Evolutionary conservation across 2,888 invertebrate genomes (phyloP).

Genomic region (Erpobdella octoculata): DNA sequence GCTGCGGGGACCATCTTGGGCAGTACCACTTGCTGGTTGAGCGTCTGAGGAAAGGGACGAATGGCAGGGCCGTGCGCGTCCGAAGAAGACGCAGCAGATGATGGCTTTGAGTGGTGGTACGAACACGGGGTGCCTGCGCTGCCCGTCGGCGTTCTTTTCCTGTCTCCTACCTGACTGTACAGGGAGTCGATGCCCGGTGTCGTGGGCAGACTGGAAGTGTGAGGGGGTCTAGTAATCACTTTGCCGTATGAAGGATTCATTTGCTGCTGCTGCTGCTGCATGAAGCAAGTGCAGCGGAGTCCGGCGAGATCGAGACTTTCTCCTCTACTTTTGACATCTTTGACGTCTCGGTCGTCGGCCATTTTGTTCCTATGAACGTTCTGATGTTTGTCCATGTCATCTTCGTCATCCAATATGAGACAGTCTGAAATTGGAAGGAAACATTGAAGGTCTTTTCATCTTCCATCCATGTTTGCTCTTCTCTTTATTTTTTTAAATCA

Average conservation of each 20-base stretch:
- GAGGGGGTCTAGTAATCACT: neutral
- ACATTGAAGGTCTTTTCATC: too few relatives aligned
- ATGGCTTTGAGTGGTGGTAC: neutral
- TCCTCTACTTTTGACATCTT: constrained; percentile 2
- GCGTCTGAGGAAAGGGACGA: neutral
- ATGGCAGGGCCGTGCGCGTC: too few relatives aligned
- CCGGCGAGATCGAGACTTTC: neutral
- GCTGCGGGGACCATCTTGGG: constrained; percentile 2
- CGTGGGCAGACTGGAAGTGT: neutral
- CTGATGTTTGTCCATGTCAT: neutral
- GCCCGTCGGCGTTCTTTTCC: neutral
- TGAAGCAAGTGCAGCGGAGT: constrained; percentile 2
- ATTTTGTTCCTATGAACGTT: constrained; percentile 9
- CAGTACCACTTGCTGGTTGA: neutral
- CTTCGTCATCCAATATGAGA: constrained; percentile 2
- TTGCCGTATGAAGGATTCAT: neutral
- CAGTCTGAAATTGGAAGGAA: constrained; percentile 7
- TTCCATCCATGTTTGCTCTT: too few relatives aligned
- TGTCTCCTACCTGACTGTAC: constrained; percentile 7
- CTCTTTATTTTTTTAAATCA: too few relatives aligned
- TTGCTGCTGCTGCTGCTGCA: constrained; percentile 14
- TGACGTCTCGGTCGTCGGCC: constrained; percentile 9
- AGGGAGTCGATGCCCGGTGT: neutral
- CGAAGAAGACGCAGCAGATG: neutral
- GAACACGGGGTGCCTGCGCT: constrained; percentile 5